Conservation (phyloP, 2,113 vertebrate species). For the Neolamprologus tretocephalus region DNA sequence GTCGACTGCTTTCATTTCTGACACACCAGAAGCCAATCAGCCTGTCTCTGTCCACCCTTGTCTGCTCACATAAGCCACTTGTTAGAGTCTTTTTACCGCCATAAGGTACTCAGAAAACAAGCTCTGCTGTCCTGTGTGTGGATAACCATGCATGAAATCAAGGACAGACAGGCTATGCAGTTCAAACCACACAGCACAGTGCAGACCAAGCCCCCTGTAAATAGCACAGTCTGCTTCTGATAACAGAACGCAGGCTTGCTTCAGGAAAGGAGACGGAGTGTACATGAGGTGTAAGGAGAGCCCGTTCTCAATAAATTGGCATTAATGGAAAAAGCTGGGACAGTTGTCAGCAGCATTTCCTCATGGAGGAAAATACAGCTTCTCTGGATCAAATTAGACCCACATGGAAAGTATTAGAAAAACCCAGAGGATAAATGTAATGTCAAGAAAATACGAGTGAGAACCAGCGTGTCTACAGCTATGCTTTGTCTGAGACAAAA, state of each 20-base stretch:
- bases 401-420: neutral
- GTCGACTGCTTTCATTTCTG: constrained; percentile 22
- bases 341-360: neutral
- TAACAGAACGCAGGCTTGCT: constrained; percentile 16
- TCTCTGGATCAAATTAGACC: neutral
- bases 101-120: neutral
- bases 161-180: neutral
- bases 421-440: neutral
- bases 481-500: neutral
- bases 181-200: neutral
- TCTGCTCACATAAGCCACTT: constrained; percentile 22
- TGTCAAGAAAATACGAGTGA: neutral
- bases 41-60: neutral
- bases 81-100: neutral
- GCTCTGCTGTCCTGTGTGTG: neutral
- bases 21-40: neutral
- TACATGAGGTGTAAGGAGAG: neutral
- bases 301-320: constrained; percentile 10
- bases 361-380: neutral
- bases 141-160: neutral
- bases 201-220: neutral
- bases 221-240: constrained; percentile 6
- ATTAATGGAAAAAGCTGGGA: neutral
- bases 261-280: neutral
- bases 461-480: neutral